phyloP scores from a whole-genome alignment of 2,797 vertebrate genomes.

The Microcaecilia unicolor region DNA sequence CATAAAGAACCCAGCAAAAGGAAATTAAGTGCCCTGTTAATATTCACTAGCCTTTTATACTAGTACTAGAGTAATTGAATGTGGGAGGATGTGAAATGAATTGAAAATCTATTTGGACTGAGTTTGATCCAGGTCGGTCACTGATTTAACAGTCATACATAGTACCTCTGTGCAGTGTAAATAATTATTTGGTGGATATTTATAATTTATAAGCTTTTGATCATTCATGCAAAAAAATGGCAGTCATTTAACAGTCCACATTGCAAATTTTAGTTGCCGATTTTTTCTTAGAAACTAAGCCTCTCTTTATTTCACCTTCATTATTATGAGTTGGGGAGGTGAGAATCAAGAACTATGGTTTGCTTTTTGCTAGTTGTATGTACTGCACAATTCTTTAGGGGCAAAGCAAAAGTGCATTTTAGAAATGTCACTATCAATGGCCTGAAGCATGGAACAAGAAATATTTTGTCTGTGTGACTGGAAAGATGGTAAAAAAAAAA shows the following conservation, averaged over 20 bases:
- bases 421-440: conserved; percentile 12
- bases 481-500: not conserved
- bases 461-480: conserved; percentile 11
- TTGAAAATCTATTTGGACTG: conserved; percentile 10
- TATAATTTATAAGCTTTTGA: conserved; percentile 14
- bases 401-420: conserved; percentile 27
- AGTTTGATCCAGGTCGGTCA: conserved; percentile 2
- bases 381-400: conserved; percentile 30
- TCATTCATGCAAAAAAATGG: not conserved
- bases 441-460: conserved; percentile 8
- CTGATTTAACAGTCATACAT: conserved; percentile 11
- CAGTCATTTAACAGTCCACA: conserved; percentile 6
- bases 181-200: conserved; percentile 9
- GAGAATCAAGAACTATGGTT: conserved; percentile 34
- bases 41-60: conserved; percentile 32
- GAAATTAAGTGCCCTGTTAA: conserved; percentile 59
- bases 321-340: conserved; percentile 22
- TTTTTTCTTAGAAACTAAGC: conserved; percentile 11
- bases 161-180: conserved; percentile 25
- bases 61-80: conserved; percentile 27
- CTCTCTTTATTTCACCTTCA: not conserved
- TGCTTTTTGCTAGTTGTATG: conserved; percentile 6
- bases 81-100: conserved; percentile 36
- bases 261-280: conserved; percentile 18
- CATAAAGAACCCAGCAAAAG: conserved; percentile 17